Evolutionary conservation across 2,113 vertebrate genomes (phyloP).

Genomic region (Mugil cephalus): DNA sequence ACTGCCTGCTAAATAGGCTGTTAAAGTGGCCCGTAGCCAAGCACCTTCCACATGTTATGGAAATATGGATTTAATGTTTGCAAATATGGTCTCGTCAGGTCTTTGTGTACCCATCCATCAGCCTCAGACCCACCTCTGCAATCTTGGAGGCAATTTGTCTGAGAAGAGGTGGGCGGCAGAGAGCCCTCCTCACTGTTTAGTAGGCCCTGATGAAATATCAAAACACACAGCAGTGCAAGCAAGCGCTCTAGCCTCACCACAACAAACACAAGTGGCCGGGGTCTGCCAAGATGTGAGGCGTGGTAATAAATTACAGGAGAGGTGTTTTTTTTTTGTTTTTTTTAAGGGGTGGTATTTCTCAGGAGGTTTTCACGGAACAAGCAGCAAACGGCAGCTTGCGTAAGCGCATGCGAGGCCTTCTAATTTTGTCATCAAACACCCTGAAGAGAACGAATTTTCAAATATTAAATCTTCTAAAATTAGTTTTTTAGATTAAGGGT

Average conservation of each 20-base stretch:
- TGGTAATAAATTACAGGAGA: slow-evolving; percentile 44
- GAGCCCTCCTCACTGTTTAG: slow-evolving; percentile 82
- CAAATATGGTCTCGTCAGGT: slow-evolving; percentile 78
- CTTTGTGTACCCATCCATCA: slow-evolving; percentile 80
- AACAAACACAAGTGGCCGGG: slow-evolving; percentile 64
- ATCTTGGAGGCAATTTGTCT: slow-evolving; percentile 83
- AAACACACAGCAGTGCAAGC: slow-evolving; percentile 70
- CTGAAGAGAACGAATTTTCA: background rate
- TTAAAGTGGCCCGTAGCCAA: slow-evolving; percentile 50
- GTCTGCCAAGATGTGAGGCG: slow-evolving; percentile 27
- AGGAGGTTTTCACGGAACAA: background rate
- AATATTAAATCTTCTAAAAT: background rate
- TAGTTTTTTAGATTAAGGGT: background rate
- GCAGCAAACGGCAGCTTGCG: background rate
- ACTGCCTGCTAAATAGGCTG: slow-evolving; percentile 41
- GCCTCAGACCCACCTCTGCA: slow-evolving; percentile 79
- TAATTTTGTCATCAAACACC: slow-evolving; percentile 2
- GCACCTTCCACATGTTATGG: slow-evolving; percentile 61
- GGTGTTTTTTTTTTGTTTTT: background rate
- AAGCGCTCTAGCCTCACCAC: slow-evolving; percentile 48
- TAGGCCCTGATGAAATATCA: slow-evolving; percentile 77
- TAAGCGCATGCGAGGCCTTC: background rate
- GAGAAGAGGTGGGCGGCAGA: slow-evolving; percentile 79
- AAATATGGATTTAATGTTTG: slow-evolving; percentile 79
- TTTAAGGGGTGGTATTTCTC: background rate